These are phyloP conservation scores for Stichodactyla mertensii DNA, from an alignment of 64 coral and sea anemone species.

Conservation along the genomic window DNA sequence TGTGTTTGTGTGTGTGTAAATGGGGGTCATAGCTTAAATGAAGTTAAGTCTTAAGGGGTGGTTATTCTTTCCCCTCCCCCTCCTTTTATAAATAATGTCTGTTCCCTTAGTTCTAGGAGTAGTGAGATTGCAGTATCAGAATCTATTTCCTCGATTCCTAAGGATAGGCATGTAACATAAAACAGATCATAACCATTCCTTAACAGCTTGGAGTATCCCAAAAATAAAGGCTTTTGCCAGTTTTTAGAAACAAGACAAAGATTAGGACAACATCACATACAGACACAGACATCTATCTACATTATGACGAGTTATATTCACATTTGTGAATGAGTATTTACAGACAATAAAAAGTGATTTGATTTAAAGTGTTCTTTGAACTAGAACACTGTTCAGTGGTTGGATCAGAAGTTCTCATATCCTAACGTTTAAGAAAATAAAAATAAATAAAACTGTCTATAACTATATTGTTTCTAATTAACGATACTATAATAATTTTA, in stretches of 20 bases:
- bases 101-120: too few relatives aligned
- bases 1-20: too few relatives aligned
- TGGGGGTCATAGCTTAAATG: too few relatives aligned
- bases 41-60: too few relatives aligned
- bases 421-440: constrained; percentile 1
- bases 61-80: too few relatives aligned
- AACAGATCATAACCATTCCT: too few relatives aligned
- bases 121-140: too few relatives aligned
- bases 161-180: too few relatives aligned
- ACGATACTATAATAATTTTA: neutral
- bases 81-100: too few relatives aligned
- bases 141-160: too few relatives aligned
- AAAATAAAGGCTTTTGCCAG: neutral
- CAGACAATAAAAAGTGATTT: constrained; percentile 4
- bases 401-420: neutral
- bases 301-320: neutral
- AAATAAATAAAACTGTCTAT: constrained; percentile 10
- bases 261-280: neutral
- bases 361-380: neutral
- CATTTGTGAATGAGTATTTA: constrained; percentile 7
- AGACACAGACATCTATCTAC: neutral
- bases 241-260: neutral
- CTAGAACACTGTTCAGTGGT: neutral
- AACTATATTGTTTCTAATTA: neutral
- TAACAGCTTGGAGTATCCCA: too few relatives aligned